These are phyloP conservation scores for Elegia similella DNA, from an alignment of 2,888 invertebrate genomes.

Conservation along the genomic window DNA sequence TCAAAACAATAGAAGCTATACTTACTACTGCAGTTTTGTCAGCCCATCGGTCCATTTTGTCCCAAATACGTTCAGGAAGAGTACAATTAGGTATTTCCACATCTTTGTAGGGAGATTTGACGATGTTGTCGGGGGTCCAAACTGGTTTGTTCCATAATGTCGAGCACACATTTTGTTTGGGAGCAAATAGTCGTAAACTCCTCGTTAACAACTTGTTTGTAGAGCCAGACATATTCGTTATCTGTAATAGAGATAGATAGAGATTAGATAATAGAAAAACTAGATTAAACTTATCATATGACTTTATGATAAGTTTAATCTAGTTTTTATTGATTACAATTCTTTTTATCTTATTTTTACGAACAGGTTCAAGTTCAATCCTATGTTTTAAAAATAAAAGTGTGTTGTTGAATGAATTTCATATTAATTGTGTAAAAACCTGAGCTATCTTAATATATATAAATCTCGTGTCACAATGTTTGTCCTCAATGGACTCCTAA, in stretches of 20 bases:
- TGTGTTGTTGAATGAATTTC: too few species aligned
- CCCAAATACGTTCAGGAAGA: constrained; percentile 83
- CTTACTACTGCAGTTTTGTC: constrained; percentile 84
- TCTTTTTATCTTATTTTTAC: too few species aligned
- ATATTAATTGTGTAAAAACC: too few species aligned
- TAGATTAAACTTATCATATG: too few species aligned
- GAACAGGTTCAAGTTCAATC: too few species aligned
- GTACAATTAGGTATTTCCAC: constrained; percentile 73
- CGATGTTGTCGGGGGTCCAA: constrained; percentile 56
- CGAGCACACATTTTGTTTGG: constrained; percentile 24
- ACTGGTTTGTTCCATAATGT: constrained; percentile 31
- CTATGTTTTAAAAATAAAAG: too few species aligned
- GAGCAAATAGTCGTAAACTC: constrained; percentile 28
- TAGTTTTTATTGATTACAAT: too few species aligned
- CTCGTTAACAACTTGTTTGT: constrained; percentile 30
- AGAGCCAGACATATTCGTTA: constrained; percentile 3
- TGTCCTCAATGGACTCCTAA: too few species aligned
- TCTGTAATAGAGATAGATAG: constrained; percentile 3
- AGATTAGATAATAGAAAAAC: too few species aligned
- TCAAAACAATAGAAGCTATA: constrained; percentile 23
- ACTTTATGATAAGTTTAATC: too few species aligned
- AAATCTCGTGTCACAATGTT: too few species aligned
- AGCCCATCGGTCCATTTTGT: constrained; percentile 82
- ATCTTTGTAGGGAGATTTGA: constrained; percentile 73
- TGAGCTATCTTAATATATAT: too few species aligned